Evolutionary conservation across 2,797 vertebrate genomes (phyloP).

Genomic region (Phrynocephalus forsythii): DNA sequence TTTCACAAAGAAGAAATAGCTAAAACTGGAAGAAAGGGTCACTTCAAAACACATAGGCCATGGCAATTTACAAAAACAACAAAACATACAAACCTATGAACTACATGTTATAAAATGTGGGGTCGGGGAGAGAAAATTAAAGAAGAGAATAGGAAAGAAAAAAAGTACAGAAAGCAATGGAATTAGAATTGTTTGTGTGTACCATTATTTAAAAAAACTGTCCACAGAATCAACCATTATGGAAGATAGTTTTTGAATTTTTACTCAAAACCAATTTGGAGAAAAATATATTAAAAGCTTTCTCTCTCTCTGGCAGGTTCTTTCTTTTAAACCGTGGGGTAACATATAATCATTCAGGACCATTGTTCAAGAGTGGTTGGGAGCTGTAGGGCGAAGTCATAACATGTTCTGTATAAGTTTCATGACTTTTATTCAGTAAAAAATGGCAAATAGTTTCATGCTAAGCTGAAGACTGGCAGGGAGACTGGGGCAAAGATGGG

Average conservation of each 20-base stretch:
- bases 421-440: neutral
- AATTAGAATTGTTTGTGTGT: neutral
- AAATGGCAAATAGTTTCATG: neutral
- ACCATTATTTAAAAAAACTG: neutral
- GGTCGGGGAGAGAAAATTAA: neutral
- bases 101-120: no score
- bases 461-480: neutral
- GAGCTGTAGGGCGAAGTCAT: neutral
- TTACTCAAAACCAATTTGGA: no score
- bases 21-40: neutral
- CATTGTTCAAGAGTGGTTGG: no score
- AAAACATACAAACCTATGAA: neutral
- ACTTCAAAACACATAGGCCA: neutral
- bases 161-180: neutral
- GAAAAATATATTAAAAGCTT: no score
- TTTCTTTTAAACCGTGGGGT: no score
- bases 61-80: no score
- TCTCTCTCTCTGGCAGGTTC: no score
- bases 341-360: no score
- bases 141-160: neutral
- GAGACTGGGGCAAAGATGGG: neutral
- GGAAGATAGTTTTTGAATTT: neutral
- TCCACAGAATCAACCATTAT: neutral
- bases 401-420: neutral
- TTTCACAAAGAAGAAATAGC: neutral